These are phyloP conservation scores for Henricia sp. DNA, from an alignment of 53 echinoderm and acorn worm species.

Conservation along the genomic window DNA sequence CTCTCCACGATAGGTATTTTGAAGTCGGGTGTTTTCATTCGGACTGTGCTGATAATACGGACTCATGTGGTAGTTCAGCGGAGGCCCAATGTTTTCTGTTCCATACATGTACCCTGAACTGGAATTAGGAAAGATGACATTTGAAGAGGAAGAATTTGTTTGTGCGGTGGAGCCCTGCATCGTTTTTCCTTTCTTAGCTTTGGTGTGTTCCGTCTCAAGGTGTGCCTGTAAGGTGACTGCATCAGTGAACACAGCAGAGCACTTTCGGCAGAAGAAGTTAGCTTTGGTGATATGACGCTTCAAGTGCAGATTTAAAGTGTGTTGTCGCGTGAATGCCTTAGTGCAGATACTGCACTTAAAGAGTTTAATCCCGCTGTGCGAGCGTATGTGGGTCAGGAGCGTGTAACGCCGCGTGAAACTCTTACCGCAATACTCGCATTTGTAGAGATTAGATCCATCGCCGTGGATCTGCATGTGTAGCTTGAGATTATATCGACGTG, in stretches of 20 bases:
- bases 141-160: constrained; percentile 13
- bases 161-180: neutral
- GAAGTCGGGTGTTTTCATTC: constrained; percentile 1
- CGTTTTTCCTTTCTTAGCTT: neutral
- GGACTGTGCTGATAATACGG: constrained; percentile 19
- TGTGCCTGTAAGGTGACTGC: constrained; percentile 55
- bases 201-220: constrained; percentile 26
- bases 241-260: constrained; percentile 48
- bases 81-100: constrained; percentile 29
- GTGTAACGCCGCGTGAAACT: constrained; percentile 62
- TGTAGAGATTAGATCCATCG: constrained; percentile 63
- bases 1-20: neutral
- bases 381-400: constrained; percentile 53
- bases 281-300: constrained; percentile 56
- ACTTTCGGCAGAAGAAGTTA: constrained; percentile 50
- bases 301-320: constrained; percentile 69
- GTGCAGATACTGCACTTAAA: constrained; percentile 78
- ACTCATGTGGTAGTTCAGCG: constrained; percentile 9
- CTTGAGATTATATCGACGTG: constrained; percentile 76
- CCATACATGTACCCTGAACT: constrained; percentile 22
- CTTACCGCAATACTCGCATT: constrained; percentile 70
- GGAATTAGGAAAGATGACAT: constrained; percentile 39
- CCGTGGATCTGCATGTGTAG: constrained; percentile 80
- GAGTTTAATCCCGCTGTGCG: constrained; percentile 53
- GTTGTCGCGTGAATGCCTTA: constrained; percentile 69